phyloP scores from a whole-genome alignment of 2,888 invertebrate species.

The Acleris emargana region DNA sequence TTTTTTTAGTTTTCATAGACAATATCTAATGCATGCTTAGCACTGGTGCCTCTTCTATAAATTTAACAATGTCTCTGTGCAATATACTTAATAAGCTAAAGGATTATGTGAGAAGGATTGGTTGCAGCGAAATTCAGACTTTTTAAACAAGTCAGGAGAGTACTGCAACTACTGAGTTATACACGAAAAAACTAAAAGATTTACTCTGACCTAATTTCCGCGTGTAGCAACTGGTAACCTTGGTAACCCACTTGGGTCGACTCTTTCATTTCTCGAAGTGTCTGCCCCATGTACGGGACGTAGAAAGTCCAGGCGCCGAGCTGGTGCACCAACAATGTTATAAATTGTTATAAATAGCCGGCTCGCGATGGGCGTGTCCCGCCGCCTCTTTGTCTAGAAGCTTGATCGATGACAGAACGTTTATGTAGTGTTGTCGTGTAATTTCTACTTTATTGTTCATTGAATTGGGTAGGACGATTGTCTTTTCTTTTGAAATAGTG shows the following conservation, averaged over 20 bases:
- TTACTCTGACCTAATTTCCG: no score
- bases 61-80: no score
- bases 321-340: slow-evolving; percentile 43
- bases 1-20: no score
- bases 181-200: no score
- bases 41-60: no score
- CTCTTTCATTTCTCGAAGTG: slow-evolving; percentile 16
- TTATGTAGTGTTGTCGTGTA: slow-evolving; percentile 7
- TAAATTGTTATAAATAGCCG: slow-evolving; percentile 60
- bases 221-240: neutral
- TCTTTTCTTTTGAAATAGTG: neutral
- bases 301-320: slow-evolving; percentile 50
- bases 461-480: neutral
- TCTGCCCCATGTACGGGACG: slow-evolving; percentile 41
- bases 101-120: no score
- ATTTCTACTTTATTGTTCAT: neutral
- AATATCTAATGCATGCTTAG: no score
- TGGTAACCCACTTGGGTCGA: slow-evolving; percentile 11
- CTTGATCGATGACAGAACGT: slow-evolving; percentile 30
- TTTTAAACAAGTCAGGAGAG: no score
- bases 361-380: slow-evolving; percentile 36
- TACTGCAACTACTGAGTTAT: no score
- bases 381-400: slow-evolving; percentile 42
- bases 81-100: no score
- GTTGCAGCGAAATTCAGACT: no score